phyloP scores from a whole-genome alignment of 1,140 invertebrate species.

The Rhopalosiphum padi region DNA sequence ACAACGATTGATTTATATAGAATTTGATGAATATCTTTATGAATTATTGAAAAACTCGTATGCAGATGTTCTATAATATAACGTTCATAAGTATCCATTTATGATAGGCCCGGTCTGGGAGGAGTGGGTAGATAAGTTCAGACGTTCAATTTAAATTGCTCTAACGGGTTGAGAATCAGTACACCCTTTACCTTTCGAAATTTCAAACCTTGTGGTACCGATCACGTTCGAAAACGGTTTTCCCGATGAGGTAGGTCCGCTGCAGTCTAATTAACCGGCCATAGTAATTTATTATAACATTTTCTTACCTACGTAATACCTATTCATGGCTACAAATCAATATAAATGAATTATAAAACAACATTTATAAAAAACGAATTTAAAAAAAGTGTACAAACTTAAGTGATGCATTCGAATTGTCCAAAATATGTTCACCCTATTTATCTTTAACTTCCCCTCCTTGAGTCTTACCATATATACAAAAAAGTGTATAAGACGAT shows the following conservation, averaged over 20 bases:
- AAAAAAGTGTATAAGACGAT: neutral
- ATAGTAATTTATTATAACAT: neutral
- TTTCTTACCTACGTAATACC: neutral
- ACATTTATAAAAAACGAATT: neutral
- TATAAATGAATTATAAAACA: neutral
- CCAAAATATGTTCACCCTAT: neutral
- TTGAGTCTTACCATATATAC: neutral
- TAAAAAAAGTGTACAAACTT: neutral
- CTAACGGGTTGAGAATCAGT: neutral
- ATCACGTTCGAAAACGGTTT: neutral
- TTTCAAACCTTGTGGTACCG: neutral
- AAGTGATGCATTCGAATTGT: neutral
- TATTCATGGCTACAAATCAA: neutral
- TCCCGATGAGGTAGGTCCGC: no score
- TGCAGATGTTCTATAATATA: neutral
- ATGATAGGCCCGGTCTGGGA: no score
- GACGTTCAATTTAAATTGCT: neutral
- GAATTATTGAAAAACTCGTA: neutral
- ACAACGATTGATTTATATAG: neutral
- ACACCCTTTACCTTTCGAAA: neutral
- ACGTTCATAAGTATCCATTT: neutral
- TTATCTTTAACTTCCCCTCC: neutral
- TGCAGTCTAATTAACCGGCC: neutral
- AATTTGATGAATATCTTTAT: neutral
- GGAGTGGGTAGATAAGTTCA: no score